Percentiles rank a stretch among this genome's conserved stretches.
Conservation (phyloP, 2,113 vertebrate species). For the Dipodomys merriami region DNA sequence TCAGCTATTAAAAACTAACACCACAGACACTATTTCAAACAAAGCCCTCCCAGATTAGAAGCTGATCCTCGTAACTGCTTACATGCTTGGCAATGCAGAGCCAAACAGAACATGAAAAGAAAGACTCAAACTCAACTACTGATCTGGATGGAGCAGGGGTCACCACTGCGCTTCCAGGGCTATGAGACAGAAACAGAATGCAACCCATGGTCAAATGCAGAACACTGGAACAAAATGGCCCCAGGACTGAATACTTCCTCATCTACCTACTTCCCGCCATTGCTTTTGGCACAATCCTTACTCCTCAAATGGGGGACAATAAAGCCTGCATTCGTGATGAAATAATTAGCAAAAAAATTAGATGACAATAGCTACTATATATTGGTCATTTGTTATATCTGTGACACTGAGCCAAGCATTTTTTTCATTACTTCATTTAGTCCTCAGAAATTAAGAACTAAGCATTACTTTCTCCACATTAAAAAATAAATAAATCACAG, state of each 20-base stretch:
- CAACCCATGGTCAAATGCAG: neutral
- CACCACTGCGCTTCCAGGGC: neutral
- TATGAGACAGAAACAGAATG: neutral
- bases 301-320: neutral
- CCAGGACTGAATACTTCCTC: neutral
- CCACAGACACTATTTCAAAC: neutral
- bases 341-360: conserved; percentile 23
- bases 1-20: neutral
- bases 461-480: neutral
- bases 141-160: neutral
- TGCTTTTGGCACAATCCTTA: conserved; percentile 14
- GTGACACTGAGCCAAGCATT: neutral
- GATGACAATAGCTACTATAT: neutral
- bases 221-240: neutral
- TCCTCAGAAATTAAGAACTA: conserved; percentile 36
- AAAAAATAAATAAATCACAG: neutral
- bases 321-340: conserved; percentile 26
- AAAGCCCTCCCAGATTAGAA: conserved; percentile 14
- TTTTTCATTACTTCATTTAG: neutral
- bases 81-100: neutral
- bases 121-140: neutral
- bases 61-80: neutral
- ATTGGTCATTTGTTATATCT: conserved; percentile 18
- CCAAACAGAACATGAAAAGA: neutral
- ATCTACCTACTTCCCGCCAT: neutral